Conservation (phyloP, 2,797 vertebrate genomes). For the Gadopsis bispinosus region DNA sequence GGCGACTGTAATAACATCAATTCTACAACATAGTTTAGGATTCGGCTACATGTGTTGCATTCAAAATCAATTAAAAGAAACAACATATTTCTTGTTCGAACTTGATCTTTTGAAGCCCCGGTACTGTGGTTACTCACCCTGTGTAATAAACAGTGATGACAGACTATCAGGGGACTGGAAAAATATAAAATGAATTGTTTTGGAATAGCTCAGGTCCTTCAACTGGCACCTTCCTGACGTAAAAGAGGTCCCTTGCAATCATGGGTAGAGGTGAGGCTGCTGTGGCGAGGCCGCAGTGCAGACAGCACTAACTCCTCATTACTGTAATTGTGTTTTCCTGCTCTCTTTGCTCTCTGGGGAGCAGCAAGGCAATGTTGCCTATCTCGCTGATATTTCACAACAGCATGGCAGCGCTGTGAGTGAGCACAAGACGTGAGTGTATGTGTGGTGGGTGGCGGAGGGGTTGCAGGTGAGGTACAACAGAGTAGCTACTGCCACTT, state of each 20-base stretch:
- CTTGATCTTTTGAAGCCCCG: not conserved
- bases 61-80: no score
- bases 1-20: not conserved
- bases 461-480: not conserved
- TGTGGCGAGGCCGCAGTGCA: slow-evolving; percentile 30
- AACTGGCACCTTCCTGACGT: slow-evolving; percentile 12
- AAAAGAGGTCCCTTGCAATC: slow-evolving; percentile 28
- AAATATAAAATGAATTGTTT: slow-evolving; percentile 12
- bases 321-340: slow-evolving; percentile 55
- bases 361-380: slow-evolving; percentile 44
- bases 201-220: not conserved
- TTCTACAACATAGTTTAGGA: not conserved
- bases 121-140: not conserved
- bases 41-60: not conserved
- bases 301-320: slow-evolving; percentile 47
- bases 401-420: slow-evolving; percentile 16
- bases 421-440: not conserved
- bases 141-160: not conserved
- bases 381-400: slow-evolving; percentile 69
- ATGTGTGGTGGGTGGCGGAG: not conserved
- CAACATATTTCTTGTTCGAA: not conserved
- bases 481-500: not conserved
- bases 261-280: slow-evolving; percentile 12
- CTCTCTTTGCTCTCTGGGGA: slow-evolving; percentile 45
- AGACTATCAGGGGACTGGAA: not conserved